Evolutionary conservation across 1,140 invertebrate species (phyloP).

Genomic region (Cherax quadricarinatus): DNA sequence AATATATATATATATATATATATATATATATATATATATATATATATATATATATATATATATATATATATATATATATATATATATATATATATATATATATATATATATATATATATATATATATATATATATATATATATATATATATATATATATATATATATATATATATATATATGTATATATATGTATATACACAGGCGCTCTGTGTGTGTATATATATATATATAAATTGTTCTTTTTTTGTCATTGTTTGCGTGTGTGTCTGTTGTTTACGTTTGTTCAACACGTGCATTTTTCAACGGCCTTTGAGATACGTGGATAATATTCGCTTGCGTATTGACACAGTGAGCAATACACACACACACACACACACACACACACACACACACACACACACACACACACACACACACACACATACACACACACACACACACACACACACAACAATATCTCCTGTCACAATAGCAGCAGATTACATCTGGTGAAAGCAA

Average conservation of each 20-base stretch:
- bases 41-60: no score
- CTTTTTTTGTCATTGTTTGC: neutral
- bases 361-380: no score
- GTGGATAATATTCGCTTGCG: no score
- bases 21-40: conserved; percentile 3
- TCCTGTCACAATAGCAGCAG: neutral
- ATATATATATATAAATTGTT: neutral
- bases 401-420: neutral
- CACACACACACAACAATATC: neutral
- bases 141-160: conserved; percentile 24
- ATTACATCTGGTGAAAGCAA: no score
- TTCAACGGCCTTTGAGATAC: no score
- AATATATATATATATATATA: conserved; percentile 29
- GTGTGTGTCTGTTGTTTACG: no score
- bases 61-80: neutral
- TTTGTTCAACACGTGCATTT: no score
- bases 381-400: no score
- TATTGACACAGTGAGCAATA: no score
- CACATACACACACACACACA: neutral
- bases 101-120: neutral
- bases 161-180: neutral
- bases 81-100: conserved; percentile 17
- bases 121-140: no score
- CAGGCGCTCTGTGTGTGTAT: neutral
- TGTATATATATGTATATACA: neutral